A percentile compares a stretch with the other conserved stretches of the same genome.
phyloP scores from a whole-genome alignment of 2,888 invertebrate genomes.

The Apamea epomidion region DNA sequence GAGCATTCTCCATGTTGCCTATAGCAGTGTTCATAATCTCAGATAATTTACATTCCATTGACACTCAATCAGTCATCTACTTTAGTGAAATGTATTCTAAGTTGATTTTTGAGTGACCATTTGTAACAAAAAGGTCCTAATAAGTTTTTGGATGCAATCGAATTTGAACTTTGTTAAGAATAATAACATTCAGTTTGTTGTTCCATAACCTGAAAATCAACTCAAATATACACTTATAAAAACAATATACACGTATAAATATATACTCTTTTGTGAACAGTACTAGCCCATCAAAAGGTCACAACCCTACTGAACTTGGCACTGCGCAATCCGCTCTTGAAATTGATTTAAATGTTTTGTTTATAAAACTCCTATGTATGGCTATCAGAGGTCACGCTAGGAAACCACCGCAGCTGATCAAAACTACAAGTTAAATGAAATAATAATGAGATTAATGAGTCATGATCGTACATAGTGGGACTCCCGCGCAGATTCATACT shows the following conservation, averaged over 20 bases:
- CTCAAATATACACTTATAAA: not conserved
- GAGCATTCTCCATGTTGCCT: not conserved
- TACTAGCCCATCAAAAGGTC: conserved; percentile 23
- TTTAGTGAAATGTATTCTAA: not conserved
- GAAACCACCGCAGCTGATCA: conserved; percentile 12
- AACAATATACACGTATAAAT: too few species aligned
- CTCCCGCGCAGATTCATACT: conserved; percentile 10
- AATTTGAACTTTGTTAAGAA: not conserved
- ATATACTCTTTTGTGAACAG: not conserved
- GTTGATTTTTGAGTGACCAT: too few species aligned
- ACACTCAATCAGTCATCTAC: not conserved
- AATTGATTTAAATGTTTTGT: conserved; percentile 42
- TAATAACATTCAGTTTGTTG: not conserved
- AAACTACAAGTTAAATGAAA: not conserved
- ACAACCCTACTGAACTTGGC: conserved; percentile 5
- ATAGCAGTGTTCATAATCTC: not conserved
- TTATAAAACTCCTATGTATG: conserved; percentile 22
- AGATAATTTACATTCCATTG: not conserved
- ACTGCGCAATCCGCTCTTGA: conserved; percentile 19
- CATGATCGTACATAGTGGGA: conserved; percentile 17
- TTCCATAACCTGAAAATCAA: not conserved
- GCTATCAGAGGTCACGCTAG: conserved; percentile 20
- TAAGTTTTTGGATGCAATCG: not conserved
- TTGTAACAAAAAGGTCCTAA: not conserved
- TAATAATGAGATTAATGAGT: conserved; percentile 32